A percentile compares a stretch with the other conserved stretches of the same genome.
Conservation (phyloP, 2,797 vertebrate species). For the Cuniculus paca region DNA sequence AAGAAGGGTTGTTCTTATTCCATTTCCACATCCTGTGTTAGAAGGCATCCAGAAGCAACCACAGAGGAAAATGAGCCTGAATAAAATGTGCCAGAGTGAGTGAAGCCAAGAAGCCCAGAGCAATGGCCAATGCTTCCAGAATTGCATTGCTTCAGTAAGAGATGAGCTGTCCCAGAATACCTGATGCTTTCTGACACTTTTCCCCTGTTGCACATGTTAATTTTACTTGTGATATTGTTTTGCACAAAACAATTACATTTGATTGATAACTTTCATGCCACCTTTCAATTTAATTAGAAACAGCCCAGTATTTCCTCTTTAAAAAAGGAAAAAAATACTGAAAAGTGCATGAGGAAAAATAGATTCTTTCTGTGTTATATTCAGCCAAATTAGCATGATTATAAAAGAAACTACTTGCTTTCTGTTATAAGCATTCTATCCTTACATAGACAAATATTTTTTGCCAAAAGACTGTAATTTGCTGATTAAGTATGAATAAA, state of each 20-base stretch:
- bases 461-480: not conserved
- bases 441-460: slow-evolving; percentile 47
- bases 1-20: slow-evolving; percentile 14
- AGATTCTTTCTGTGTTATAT: slow-evolving; percentile 55
- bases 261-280: slow-evolving; percentile 80
- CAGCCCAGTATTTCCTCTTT: slow-evolving; percentile 43
- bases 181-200: slow-evolving; percentile 68
- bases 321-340: slow-evolving; percentile 37
- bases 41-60: not conserved
- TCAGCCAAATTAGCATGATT: slow-evolving; percentile 69
- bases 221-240: slow-evolving; percentile 70
- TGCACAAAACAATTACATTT: slow-evolving; percentile 79
- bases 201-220: slow-evolving; percentile 60
- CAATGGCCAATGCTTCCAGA: not conserved
- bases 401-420: slow-evolving; percentile 38
- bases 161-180: slow-evolving; percentile 62
- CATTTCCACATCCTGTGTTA: not conserved
- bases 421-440: not conserved
- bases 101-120: not conserved
- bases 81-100: not conserved
- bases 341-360: slow-evolving; percentile 30
- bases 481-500: not conserved
- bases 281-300: slow-evolving; percentile 79
- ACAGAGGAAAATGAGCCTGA: not conserved
- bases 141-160: slow-evolving; percentile 10